These are phyloP conservation scores for Tanytarsus gracilentus DNA, from an alignment of 2,888 invertebrate species.

Conservation along the genomic window DNA sequence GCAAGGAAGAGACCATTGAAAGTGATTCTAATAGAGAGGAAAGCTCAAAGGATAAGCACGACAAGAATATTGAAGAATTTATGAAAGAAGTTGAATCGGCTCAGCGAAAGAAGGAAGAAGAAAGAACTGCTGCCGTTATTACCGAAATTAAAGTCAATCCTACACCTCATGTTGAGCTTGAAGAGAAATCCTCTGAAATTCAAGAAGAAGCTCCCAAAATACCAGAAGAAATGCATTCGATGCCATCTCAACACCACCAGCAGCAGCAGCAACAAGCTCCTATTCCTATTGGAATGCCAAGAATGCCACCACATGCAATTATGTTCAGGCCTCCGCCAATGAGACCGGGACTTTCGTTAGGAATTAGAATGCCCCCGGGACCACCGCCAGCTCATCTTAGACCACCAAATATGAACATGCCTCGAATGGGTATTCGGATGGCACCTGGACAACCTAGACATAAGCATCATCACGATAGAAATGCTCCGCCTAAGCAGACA, in stretches of 20 bases:
- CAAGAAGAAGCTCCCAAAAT: slow-evolving; percentile 4
- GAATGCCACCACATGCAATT: slow-evolving; percentile 48
- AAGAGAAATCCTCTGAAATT: slow-evolving; percentile 36
- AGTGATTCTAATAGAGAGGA: slow-evolving; percentile 34
- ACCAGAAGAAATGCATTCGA: slow-evolving; percentile 31
- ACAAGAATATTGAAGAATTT: slow-evolving; percentile 85
- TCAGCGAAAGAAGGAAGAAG: slow-evolving; percentile 64
- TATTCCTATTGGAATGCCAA: slow-evolving; percentile 40
- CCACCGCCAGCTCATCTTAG: slow-evolving; percentile 56
- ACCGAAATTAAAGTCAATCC: slow-evolving; percentile 46
- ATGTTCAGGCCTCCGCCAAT: slow-evolving; percentile 52
- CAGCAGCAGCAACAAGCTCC: slow-evolving; percentile 33
- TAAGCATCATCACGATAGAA: slow-evolving; percentile 41
- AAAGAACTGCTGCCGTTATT: slow-evolving; percentile 57
- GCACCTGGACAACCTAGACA: slow-evolving; percentile 53
- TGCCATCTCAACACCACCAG: slow-evolving; percentile 33
- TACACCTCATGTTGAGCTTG: slow-evolving; percentile 44
- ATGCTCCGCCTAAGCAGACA: slow-evolving; percentile 62
- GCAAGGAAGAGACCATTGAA: slow-evolving; percentile 35
- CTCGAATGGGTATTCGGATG: slow-evolving; percentile 49
- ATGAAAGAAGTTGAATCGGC: slow-evolving; percentile 89
- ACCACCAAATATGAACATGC: slow-evolving; percentile 52
- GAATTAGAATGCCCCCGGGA: slow-evolving; percentile 48
- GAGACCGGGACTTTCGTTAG: slow-evolving; percentile 46
- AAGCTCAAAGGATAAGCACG: slow-evolving; percentile 42